These are phyloP conservation scores for Drosophila paramelanica DNA, from an alignment of 2,888 invertebrate genomes.

Conservation along the genomic window DNA sequence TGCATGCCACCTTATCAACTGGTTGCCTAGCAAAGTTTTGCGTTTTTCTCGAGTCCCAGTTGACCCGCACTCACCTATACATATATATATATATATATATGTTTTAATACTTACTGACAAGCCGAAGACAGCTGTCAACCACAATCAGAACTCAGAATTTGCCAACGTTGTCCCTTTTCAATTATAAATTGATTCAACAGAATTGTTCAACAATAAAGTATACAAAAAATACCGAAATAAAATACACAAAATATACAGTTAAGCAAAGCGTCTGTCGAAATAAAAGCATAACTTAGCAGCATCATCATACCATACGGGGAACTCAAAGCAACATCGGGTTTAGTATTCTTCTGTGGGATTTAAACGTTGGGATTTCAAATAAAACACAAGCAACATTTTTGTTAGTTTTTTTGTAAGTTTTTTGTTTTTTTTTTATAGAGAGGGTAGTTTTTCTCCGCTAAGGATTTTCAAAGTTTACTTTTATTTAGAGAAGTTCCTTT, in stretches of 20 bases:
- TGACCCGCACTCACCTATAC: background rate
- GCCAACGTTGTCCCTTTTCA: background rate
- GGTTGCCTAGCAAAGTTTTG: slow-evolving; percentile 38
- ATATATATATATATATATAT: background rate
- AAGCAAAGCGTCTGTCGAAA: slow-evolving; percentile 46
- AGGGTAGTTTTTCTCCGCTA: slow-evolving; percentile 79
- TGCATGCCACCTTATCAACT: slow-evolving; percentile 17
- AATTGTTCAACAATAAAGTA: background rate
- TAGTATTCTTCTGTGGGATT: slow-evolving; percentile 10
- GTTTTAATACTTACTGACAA: slow-evolving; percentile 31
- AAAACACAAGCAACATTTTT: slow-evolving; percentile 71
- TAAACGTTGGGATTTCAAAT: slow-evolving; percentile 52
- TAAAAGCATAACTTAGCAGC: slow-evolving; percentile 54
- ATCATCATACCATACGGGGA: slow-evolving; percentile 55
- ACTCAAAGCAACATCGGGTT: slow-evolving; percentile 36
- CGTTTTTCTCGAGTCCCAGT: slow-evolving; percentile 9
- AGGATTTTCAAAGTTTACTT: slow-evolving; percentile 81
- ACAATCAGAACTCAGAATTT: background rate
- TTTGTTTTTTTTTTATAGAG: slow-evolving; percentile 71
- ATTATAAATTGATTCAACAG: background rate
- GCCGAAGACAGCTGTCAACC: background rate
- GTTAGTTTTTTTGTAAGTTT: slow-evolving; percentile 47
- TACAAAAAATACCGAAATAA: slow-evolving; percentile 35
- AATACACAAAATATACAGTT: slow-evolving; percentile 21
- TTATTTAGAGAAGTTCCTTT: slow-evolving; percentile 80